Evolutionary conservation across 2,888 invertebrate species (phyloP).

Genomic region (Amaurobius ferox): DNA sequence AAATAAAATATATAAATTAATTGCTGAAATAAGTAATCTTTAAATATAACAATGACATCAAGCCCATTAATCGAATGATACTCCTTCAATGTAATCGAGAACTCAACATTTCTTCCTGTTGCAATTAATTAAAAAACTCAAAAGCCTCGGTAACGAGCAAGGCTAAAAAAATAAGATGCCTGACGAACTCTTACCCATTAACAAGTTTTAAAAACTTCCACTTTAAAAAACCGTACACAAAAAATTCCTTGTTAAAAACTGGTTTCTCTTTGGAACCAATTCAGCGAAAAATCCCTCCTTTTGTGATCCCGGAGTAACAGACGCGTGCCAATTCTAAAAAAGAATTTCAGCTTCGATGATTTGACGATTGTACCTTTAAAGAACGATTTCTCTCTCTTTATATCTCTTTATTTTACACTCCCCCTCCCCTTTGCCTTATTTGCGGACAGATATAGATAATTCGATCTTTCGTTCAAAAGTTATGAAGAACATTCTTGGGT

Average conservation of each 20-base stretch:
- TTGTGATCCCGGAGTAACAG: constrained; percentile 7
- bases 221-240: constrained; percentile 55
- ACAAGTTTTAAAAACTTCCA: constrained; percentile 21
- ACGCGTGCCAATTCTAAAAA: constrained; percentile 29
- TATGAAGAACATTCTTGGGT: constrained; percentile 40
- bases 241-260: constrained; percentile 41
- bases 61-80: too few species aligned
- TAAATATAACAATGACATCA: too few species aligned
- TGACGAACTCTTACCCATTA: constrained; percentile 8
- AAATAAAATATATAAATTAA: too few species aligned
- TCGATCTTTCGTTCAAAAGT: constrained; percentile 46
- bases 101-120: too few species aligned
- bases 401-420: constrained; percentile 5
- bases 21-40: too few species aligned
- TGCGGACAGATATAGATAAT: constrained; percentile 65
- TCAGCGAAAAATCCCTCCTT: constrained; percentile 60
- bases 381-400: constrained; percentile 36
- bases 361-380: constrained; percentile 66
- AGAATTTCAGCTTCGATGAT: constrained; percentile 66
- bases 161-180: neutral
- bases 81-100: too few species aligned
- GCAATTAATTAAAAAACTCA: neutral
- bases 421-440: constrained; percentile 28
- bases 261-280: constrained; percentile 46
- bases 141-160: neutral